phyloP scores from a whole-genome alignment of 2,797 vertebrate genomes.

The Poecilia velifera region DNA sequence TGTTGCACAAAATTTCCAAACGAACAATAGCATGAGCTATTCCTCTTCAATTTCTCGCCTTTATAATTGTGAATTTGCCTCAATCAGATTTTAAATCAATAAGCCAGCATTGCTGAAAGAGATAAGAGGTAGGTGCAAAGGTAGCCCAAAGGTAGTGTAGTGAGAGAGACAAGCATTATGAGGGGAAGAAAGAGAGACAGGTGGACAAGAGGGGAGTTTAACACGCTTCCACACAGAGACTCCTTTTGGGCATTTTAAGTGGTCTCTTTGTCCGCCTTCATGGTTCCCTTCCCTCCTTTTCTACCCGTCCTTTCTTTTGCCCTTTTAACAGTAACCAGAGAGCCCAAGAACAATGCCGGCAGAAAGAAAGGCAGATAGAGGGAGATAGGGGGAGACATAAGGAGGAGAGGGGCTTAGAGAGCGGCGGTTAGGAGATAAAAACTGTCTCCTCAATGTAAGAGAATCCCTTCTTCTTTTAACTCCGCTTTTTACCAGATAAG shows the following conservation, averaged over 20 bases:
- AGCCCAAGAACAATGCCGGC: slow-evolving; percentile 56
- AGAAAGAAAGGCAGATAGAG: slow-evolving; percentile 46
- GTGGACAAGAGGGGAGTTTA: slow-evolving; percentile 24
- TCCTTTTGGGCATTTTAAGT: slow-evolving; percentile 70
- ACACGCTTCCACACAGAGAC: slow-evolving; percentile 61
- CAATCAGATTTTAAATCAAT: neutral
- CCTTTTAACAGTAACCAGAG: slow-evolving; percentile 78
- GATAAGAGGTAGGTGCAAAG: neutral
- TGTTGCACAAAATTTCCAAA: too few relatives aligned
- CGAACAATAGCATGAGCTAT: too few relatives aligned
- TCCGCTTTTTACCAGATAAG: slow-evolving; percentile 60
- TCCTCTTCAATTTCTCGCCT: neutral
- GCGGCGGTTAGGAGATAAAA: slow-evolving; percentile 69
- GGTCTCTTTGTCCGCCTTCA: slow-evolving; percentile 68
- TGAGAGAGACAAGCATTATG: slow-evolving; percentile 22
- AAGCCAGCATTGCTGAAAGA: neutral
- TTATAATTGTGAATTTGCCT: neutral
- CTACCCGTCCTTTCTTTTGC: slow-evolving; percentile 58
- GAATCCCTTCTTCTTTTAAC: slow-evolving; percentile 65
- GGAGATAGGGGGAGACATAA: slow-evolving; percentile 23
- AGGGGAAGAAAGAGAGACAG: slow-evolving; percentile 2
- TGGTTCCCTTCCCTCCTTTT: slow-evolving; percentile 63
- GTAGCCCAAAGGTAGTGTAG: slow-evolving; percentile 12
- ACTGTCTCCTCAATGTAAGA: slow-evolving; percentile 76
- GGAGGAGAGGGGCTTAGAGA: slow-evolving; percentile 51